phyloP scores from a whole-genome alignment of 2,113 vertebrate species.

The Jacana jacana region DNA sequence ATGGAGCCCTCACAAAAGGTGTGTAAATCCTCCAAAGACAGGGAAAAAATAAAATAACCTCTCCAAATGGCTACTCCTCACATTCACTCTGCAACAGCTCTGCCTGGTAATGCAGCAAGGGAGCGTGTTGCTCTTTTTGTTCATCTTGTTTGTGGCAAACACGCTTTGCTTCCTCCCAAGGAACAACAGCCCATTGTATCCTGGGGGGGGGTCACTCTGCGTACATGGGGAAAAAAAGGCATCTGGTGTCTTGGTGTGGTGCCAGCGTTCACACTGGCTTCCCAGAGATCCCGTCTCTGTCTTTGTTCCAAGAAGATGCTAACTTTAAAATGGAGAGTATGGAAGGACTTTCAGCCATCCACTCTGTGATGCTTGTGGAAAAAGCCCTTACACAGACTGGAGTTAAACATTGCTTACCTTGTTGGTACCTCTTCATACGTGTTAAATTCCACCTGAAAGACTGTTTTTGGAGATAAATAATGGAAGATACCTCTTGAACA shows the following conservation, averaged over 20 bases:
- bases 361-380: not conserved
- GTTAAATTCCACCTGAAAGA: not conserved
- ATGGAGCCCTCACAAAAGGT: not conserved
- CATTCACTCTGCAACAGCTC: not conserved
- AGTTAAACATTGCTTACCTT: not conserved
- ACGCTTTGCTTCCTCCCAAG: not conserved
- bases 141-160: conserved; percentile 35
- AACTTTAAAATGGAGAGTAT: not conserved
- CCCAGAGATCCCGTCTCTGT: not conserved
- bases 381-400: not conserved
- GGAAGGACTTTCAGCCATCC: not conserved
- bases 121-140: not conserved
- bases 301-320: not conserved
- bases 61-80: not conserved
- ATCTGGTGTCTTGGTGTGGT: conserved; percentile 16
- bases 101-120: not conserved
- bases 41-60: not conserved
- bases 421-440: not conserved
- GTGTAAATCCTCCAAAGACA: not conserved
- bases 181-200: conserved; percentile 4
- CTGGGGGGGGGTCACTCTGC: not conserved
- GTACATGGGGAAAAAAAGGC: not conserved
- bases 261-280: conserved; percentile 19
- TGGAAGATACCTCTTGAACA: not conserved
- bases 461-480: not conserved